Base-by-base conservation (phyloP, 1,140 invertebrate species). In the Hyposmocoma kahamanoa region DNA sequence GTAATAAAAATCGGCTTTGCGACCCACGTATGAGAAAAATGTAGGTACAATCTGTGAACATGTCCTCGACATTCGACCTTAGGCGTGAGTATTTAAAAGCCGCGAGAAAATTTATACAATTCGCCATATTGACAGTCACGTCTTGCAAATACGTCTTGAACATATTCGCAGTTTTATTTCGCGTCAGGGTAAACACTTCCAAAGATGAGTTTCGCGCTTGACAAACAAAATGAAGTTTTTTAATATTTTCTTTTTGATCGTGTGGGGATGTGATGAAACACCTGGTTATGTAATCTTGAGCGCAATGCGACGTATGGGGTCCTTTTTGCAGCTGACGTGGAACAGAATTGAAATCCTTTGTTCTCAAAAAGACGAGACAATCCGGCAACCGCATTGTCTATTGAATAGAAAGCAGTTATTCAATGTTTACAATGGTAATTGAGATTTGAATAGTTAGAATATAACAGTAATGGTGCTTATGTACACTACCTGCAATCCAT, bases 1-100 rank as follows among this genome's bases (percentile, higher is more conserved):
- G 67, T 71, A 71, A 73, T 73, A 73, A 73, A 73, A 71, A 73
- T 62, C 62, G 65, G 59, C 71, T 73, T 73, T 67, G 28, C 34
- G 47, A 56, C 53, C 55, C 56, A 70, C 61, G 53, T 73, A 62
- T 66, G 62, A 49, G 47, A 22, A 43, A 61, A 47, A 45, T 59
- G 56, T 59, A 46, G 18, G 60, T 56, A 59, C 62, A 64, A 62
- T 59, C 54, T 44, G 24, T 6, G 5, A 26, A 26, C 24, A 26
- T 26, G 5, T 26, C 11, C 11, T 26, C 24, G 11, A 6, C 24
- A 5, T 26, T 26, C 11, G 5, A 26, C 24, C 24, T 5, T 26
- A 26, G 11, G 24, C 11, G 21, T 36, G 43, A 50, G 53, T 56
- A 55, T 59, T 42, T 32, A 41, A 53, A 55, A 49, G 53, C 42